phyloP scores from a whole-genome alignment of 2,797 vertebrate species.

The Glossophaga mutica region DNA sequence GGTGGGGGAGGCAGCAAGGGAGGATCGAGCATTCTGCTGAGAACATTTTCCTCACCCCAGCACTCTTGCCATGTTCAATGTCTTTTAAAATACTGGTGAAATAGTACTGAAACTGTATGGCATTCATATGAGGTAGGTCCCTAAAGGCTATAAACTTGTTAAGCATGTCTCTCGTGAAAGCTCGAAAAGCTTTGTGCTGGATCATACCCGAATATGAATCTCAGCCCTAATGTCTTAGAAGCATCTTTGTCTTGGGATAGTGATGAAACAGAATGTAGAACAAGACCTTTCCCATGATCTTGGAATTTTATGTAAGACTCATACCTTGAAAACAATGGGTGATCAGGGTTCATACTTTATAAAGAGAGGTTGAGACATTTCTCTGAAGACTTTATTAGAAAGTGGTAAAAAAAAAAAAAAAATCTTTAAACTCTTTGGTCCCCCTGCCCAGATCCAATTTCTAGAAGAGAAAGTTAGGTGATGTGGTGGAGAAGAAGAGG shows the following conservation, averaged over 20 bases:
- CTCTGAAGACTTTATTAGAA: background rate
- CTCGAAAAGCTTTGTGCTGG: background rate
- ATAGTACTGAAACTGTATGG: background rate
- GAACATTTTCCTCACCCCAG: conserved; percentile 55
- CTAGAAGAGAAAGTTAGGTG: background rate
- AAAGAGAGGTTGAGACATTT: background rate
- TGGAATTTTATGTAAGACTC: background rate
- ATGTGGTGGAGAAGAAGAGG: background rate
- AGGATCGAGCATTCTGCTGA: conserved; percentile 31
- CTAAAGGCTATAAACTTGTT: background rate
- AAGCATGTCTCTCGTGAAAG: background rate
- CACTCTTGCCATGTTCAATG: conserved; percentile 41
- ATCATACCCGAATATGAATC: background rate
- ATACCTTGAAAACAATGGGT: background rate
- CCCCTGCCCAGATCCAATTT: background rate
- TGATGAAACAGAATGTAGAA: background rate
- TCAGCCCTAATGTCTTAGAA: background rate
- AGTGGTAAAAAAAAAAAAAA: background rate
- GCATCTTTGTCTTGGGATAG: background rate
- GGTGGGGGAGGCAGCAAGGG: background rate
- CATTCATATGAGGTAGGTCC: background rate
- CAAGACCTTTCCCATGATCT: background rate
- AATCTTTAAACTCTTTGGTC: background rate
- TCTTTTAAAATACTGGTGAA: conserved; percentile 65
- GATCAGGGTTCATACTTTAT: background rate